Evolutionary conservation across 1,140 invertebrate species (phyloP).

Genomic region (Monomorium pharaonis): DNA sequence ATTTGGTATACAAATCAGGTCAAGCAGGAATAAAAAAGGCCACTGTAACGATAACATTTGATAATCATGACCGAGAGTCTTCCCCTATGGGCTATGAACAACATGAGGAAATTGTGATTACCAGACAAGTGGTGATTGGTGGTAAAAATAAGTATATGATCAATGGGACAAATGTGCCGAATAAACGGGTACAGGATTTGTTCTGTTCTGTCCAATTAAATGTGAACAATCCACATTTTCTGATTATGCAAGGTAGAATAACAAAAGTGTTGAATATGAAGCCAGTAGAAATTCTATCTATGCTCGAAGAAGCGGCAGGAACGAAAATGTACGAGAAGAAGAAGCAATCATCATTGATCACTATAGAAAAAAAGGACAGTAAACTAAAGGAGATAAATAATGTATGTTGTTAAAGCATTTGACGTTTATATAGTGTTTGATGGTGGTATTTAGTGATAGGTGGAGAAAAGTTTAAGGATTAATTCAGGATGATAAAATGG

Average conservation of each 20-base stretch:
- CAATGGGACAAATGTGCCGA: slow-evolving; percentile 96
- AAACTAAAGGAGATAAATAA: slow-evolving; percentile 95
- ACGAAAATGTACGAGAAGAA: slow-evolving; percentile 99
- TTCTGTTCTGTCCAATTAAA: slow-evolving; percentile 99
- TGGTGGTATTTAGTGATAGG: no score
- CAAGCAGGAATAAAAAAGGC: slow-evolving; percentile 98
- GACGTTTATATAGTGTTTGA: no score
- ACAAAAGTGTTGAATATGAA: slow-evolving; percentile 99
- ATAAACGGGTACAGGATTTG: slow-evolving; percentile 96
- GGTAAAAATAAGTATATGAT: slow-evolving; percentile 98
- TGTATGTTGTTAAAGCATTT: slow-evolving; percentile 85
- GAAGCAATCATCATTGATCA: slow-evolving; percentile 94
- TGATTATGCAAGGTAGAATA: slow-evolving; percentile 99
- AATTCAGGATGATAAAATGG: no score
- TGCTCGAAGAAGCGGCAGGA: slow-evolving; percentile 99
- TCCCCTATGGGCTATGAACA: slow-evolving; percentile 97
- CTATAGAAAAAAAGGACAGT: slow-evolving; percentile 97
- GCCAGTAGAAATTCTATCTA: slow-evolving; percentile 97
- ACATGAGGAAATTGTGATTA: slow-evolving; percentile 96
- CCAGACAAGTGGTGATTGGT: slow-evolving; percentile 93
- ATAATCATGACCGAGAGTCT: slow-evolving; percentile 94
- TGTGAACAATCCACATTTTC: slow-evolving; percentile 99
- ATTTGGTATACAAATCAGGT: slow-evolving; percentile 98
- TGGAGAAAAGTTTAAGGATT: no score
- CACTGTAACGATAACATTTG: slow-evolving; percentile 98